Percentiles rank a stretch among this genome's conserved stretches.
phyloP scores from a whole-genome alignment of 2,888 invertebrate genomes.

The Leucania comma region DNA sequence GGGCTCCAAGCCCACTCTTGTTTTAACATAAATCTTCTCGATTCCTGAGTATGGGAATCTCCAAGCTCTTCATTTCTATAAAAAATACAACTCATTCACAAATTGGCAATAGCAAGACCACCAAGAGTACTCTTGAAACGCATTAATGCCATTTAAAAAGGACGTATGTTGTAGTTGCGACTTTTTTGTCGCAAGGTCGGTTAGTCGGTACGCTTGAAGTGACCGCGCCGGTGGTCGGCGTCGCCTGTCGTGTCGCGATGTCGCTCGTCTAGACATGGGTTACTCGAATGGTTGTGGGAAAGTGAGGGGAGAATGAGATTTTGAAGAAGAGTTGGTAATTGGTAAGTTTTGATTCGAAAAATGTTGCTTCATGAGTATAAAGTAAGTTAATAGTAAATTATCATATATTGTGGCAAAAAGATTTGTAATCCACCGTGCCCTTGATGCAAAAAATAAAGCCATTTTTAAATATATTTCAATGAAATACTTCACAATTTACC shows the following conservation, averaged over 20 bases:
- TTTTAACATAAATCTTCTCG: slow-evolving; percentile 42
- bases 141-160: slow-evolving; percentile 54
- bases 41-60: slow-evolving; percentile 18
- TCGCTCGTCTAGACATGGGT: slow-evolving; percentile 58
- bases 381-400: too few relatives aligned
- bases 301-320: slow-evolving; percentile 36
- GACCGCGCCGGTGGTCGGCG: slow-evolving; percentile 68
- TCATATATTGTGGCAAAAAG: too few relatives aligned
- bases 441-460: too few relatives aligned
- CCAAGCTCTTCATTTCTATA: slow-evolving; percentile 1
- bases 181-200: slow-evolving; percentile 28
- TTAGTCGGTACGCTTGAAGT: slow-evolving; percentile 66
- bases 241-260: slow-evolving; percentile 49
- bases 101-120: slow-evolving; percentile 64
- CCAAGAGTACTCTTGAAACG: slow-evolving; percentile 65
- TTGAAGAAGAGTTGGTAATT: too few relatives aligned
- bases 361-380: too few relatives aligned
- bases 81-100: slow-evolving; percentile 40
- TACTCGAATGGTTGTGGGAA: slow-evolving; percentile 52
- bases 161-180: slow-evolving; percentile 21
- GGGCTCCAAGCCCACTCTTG: slow-evolving; percentile 20
- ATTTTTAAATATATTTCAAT: too few relatives aligned
- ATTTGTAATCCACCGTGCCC: too few relatives aligned
- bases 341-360: too few relatives aligned
- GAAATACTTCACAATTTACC: too few relatives aligned